Percentiles rank a stretch among this genome's conserved stretches.
phyloP scores from a whole-genome alignment of 2,797 vertebrate genomes.

The Manis pentadactyla region DNA sequence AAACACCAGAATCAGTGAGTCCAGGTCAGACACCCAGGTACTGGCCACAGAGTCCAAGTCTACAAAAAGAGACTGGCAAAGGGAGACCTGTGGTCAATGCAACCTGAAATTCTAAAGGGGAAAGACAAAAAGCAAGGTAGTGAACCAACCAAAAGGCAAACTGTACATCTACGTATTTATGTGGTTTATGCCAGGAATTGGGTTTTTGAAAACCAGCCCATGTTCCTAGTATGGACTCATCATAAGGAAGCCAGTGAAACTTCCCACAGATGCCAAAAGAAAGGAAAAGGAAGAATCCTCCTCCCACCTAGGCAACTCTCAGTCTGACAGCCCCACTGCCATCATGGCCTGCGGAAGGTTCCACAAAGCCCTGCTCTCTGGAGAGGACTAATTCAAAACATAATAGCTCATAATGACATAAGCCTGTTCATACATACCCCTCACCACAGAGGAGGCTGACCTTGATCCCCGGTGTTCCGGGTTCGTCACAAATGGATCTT shows the following conservation, averaged over 20 bases:
- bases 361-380: neutral
- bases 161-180: neutral
- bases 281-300: neutral
- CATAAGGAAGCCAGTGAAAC: constrained; percentile 15
- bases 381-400: neutral
- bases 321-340: neutral
- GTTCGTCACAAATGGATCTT: neutral
- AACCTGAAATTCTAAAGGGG: constrained; percentile 2
- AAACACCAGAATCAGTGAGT: constrained; percentile 82
- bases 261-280: neutral
- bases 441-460: neutral
- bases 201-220: neutral
- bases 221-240: neutral
- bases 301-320: neutral
- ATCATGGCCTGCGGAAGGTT: neutral
- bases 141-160: constrained; percentile 15
- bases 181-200: neutral
- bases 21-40: constrained; percentile 51
- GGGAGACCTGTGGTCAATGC: neutral
- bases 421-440: neutral
- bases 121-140: neutral
- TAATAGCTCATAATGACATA: neutral
- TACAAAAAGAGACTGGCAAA: neutral
- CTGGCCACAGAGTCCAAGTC: constrained; percentile 44
- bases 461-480: neutral